These are phyloP conservation scores for Semnornis frantzii DNA, from an alignment of 2,113 vertebrate genomes.

Conservation along the genomic window DNA sequence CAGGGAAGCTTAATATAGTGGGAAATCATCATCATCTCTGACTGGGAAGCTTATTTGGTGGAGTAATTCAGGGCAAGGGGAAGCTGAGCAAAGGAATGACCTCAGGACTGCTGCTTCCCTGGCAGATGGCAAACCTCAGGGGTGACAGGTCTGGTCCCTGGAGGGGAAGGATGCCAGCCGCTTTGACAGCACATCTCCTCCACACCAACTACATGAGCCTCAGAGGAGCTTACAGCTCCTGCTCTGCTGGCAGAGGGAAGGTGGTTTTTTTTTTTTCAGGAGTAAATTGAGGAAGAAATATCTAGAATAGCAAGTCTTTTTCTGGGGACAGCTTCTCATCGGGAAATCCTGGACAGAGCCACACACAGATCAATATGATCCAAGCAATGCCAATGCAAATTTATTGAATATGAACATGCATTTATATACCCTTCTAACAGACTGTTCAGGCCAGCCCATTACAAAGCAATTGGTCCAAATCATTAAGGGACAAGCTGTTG, in stretches of 20 bases:
- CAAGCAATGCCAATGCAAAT: too few relatives aligned
- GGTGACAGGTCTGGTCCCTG: neutral
- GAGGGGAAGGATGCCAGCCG: neutral
- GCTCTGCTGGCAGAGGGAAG: neutral
- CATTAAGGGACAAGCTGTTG: too few relatives aligned
- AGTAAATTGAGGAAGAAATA: neutral
- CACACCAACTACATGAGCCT: neutral
- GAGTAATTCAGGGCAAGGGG: neutral
- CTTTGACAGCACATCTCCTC: neutral
- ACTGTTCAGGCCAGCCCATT: too few relatives aligned
- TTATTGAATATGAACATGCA: too few relatives aligned
- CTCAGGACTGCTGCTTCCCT: neutral
- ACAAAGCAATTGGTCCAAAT: too few relatives aligned
- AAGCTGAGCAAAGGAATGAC: neutral
- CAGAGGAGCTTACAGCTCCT: neutral
- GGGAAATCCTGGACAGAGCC: too few relatives aligned
- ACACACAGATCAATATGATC: too few relatives aligned
- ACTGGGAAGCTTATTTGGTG: neutral
- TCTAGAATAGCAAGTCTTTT: too few relatives aligned
- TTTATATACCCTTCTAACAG: too few relatives aligned
- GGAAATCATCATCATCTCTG: neutral
- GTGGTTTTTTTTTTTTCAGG: neutral
- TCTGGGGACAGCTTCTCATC: too few relatives aligned
- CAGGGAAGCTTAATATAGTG: neutral
- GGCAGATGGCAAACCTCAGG: constrained; percentile 13